Evolutionary conservation across 2,797 vertebrate species (phyloP), one percentile per base, ranked within the genome.

Genomic region (Pseudotriccus pelzelni): DNA sequence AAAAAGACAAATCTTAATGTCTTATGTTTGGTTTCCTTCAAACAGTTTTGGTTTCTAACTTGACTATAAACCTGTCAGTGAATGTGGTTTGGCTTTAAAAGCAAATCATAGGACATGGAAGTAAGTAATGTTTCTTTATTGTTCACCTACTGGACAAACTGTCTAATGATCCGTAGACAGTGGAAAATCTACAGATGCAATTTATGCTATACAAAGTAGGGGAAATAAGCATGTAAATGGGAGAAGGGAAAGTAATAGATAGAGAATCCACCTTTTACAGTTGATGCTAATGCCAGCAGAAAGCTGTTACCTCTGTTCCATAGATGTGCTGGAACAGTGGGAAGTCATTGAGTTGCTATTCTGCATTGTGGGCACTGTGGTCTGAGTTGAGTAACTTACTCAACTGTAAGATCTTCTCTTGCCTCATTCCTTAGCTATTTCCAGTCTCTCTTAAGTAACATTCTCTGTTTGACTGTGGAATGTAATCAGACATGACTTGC

Each of bases 241-340:
- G 3, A 50, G 39, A 74, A 52, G 7, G 25, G 32, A 73, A 60
- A 30, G 30, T 36, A 44, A 24, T 7, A 44, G 28, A 10, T 44
- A 1, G 1, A 4, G 23, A 66, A 64, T 25, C 9, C 18, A 32
- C 16, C 14, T 79, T 84, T 64, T 2, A 1, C 12, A 36, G 12
- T 8, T 28, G 27, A 4, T 79, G 37, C 7, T 56, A 46, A 27
- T 32, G 15, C 14, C 23, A 74, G 44, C 10, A 56, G 62, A 59
- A 78, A 56, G 22, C 16, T 0, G 0, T 37, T 76, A 16, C 17
- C 2, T 49, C 19, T 34, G 11, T 32, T 58, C 7, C 20, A 12
- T 2, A 2, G 4, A 2, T 4, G 1, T 4, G 17, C 12, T 75
- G 41, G 19, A 56, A 41, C 1, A 74, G 43, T 4, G 9, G 22